These are phyloP conservation scores for Plestiodon gilberti DNA, from an alignment of 2,113 vertebrate species.

Conservation along the genomic window DNA sequence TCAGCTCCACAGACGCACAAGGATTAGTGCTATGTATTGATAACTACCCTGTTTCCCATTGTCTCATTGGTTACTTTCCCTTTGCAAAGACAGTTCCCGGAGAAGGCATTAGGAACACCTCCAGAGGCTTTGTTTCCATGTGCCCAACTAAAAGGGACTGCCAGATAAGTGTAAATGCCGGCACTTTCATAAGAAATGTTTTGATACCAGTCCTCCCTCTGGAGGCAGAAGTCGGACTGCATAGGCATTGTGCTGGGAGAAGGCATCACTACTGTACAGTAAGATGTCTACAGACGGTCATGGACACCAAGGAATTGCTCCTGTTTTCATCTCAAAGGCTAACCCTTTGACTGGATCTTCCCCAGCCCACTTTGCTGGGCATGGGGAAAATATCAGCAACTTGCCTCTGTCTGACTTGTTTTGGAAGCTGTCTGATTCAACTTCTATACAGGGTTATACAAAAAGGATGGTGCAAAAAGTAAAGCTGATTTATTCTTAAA, in stretches of 20 bases:
- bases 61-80: neutral
- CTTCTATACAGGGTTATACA: too few species aligned
- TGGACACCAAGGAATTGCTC: neutral
- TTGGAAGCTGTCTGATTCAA: neutral
- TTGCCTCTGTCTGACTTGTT: neutral
- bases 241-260: neutral
- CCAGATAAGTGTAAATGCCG: neutral
- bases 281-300: neutral
- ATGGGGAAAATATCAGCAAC: neutral
- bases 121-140: neutral
- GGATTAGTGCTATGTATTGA: neutral
- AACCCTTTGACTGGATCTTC: neutral
- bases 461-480: too few species aligned
- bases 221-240: neutral
- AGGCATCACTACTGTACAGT: neutral
- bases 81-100: neutral
- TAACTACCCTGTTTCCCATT: too few species aligned
- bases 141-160: neutral
- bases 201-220: neutral
- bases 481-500: too few species aligned
- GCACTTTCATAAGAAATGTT: too few species aligned
- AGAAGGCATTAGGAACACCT: neutral
- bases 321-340: neutral
- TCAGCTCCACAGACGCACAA: neutral
- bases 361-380: neutral